Conservation (phyloP, 2,888 invertebrate species). For the Pachliopta kotzebuea region DNA sequence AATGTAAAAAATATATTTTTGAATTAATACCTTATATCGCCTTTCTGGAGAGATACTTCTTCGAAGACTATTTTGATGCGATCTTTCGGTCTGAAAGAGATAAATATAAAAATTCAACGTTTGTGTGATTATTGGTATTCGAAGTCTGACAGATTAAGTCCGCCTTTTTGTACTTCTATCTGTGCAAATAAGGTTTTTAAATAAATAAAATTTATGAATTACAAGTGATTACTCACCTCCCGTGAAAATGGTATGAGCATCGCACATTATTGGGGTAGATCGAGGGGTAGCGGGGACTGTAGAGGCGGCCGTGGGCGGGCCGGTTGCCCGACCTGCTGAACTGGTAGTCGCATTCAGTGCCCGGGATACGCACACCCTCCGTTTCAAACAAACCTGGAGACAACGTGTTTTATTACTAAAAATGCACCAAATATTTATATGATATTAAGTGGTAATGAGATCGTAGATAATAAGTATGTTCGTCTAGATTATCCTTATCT, state of each 20-base stretch:
- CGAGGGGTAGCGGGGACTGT: slow-evolving; percentile 97
- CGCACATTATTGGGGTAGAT: slow-evolving; percentile 95
- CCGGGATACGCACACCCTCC: slow-evolving; percentile 86
- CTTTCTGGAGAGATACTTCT: slow-evolving; percentile 88
- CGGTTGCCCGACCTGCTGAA: slow-evolving; percentile 87
- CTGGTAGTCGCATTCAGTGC: slow-evolving; percentile 92
- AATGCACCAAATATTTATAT: not conserved
- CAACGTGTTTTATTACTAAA: not conserved
- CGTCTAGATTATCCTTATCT: no score
- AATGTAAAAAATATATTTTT: not conserved
- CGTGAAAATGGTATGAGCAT: slow-evolving; percentile 94
- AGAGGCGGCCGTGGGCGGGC: slow-evolving; percentile 88
- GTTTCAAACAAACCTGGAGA: slow-evolving; percentile 88
- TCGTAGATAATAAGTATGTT: no score
- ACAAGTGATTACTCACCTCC: slow-evolving; percentile 79
- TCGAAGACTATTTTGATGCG: slow-evolving; percentile 91
- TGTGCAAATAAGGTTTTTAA: no score
- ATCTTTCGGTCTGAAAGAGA: slow-evolving; percentile 82
- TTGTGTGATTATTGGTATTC: no score
- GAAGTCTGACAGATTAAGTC: no score
- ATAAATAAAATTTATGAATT: no score
- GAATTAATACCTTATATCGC: slow-evolving; percentile 84
- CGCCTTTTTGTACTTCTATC: no score
- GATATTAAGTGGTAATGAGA: no score
- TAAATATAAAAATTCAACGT: no score